These are phyloP conservation scores for Nomada flava DNA, from an alignment of 2,888 invertebrate genomes.

Conservation along the genomic window DNA sequence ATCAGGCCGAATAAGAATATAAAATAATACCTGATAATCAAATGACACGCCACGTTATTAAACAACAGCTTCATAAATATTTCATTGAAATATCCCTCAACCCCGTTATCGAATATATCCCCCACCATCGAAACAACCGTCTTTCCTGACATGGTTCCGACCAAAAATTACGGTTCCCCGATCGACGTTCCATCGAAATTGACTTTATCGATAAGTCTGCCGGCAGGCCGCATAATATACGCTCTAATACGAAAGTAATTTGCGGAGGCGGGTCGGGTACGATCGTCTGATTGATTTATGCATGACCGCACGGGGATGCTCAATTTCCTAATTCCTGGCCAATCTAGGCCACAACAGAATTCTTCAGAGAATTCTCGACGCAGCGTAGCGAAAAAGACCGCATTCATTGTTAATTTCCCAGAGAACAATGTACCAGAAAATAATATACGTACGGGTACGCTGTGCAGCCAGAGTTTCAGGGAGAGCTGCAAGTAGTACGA, in stretches of 20 bases:
- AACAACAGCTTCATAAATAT: too few relatives aligned
- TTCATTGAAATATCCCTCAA: not conserved
- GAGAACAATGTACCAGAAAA: not conserved
- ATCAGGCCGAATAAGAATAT: too few relatives aligned
- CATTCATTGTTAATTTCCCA: not conserved
- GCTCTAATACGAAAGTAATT: slow-evolving; percentile 56
- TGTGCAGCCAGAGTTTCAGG: too few relatives aligned
- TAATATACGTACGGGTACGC: too few relatives aligned
- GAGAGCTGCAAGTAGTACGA: too few relatives aligned
- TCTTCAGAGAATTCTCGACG: not conserved
- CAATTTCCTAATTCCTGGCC: slow-evolving; percentile 41
- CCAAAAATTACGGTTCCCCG: slow-evolving; percentile 17
- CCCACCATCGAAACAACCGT: not conserved
- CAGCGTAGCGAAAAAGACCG: not conserved
- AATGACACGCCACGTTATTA: too few relatives aligned
- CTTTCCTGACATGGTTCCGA: not conserved
- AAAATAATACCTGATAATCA: too few relatives aligned
- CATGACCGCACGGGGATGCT: slow-evolving; percentile 15
- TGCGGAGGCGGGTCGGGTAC: slow-evolving; percentile 42
- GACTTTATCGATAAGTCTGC: slow-evolving; percentile 49
- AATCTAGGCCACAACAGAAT: not conserved
- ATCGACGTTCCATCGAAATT: slow-evolving; percentile 39
- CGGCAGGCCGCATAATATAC: slow-evolving; percentile 27
- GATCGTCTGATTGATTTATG: slow-evolving; percentile 54
- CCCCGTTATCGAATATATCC: not conserved